phyloP scores from a whole-genome alignment of 1,140 invertebrate genomes.

The Sarcophaga bullata region DNA sequence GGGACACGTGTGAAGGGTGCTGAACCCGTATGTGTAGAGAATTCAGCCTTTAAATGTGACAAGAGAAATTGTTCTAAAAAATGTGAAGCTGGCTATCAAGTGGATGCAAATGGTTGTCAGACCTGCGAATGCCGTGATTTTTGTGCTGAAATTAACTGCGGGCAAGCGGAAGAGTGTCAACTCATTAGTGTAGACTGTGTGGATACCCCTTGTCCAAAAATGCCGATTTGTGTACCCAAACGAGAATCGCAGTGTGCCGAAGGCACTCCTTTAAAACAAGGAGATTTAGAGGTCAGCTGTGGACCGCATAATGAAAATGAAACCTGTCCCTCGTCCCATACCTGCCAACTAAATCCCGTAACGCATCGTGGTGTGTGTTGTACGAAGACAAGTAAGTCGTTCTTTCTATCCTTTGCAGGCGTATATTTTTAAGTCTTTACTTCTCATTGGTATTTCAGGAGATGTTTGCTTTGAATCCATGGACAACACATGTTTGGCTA shows the following conservation, averaged over 20 bases:
- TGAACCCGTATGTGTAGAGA: conserved; percentile 62
- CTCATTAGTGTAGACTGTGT: conserved; percentile 68
- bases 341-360: conserved; percentile 82
- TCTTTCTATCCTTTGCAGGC: neutral
- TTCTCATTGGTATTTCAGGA: conserved; percentile 65
- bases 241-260: conserved; percentile 80
- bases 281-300: conserved; percentile 73
- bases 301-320: conserved; percentile 74
- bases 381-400: conserved; percentile 77
- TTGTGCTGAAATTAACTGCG: conserved; percentile 78
- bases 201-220: conserved; percentile 74
- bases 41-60: conserved; percentile 71
- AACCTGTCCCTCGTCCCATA: conserved; percentile 83
- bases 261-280: conserved; percentile 72
- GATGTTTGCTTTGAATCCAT: conserved; percentile 84
- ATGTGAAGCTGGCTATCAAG: conserved; percentile 76
- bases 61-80: conserved; percentile 69
- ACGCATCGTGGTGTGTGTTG: conserved; percentile 84
- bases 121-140: conserved; percentile 82
- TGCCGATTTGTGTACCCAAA: conserved; percentile 81
- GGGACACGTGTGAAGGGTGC: conserved; percentile 68
- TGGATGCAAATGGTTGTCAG: conserved; percentile 78
- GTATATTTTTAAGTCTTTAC: neutral
- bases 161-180: conserved; percentile 76
- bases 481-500: conserved; percentile 71